These are phyloP conservation scores for Poicephalus meyeri DNA, from an alignment of 2,113 vertebrate genomes.

Conservation along the genomic window DNA sequence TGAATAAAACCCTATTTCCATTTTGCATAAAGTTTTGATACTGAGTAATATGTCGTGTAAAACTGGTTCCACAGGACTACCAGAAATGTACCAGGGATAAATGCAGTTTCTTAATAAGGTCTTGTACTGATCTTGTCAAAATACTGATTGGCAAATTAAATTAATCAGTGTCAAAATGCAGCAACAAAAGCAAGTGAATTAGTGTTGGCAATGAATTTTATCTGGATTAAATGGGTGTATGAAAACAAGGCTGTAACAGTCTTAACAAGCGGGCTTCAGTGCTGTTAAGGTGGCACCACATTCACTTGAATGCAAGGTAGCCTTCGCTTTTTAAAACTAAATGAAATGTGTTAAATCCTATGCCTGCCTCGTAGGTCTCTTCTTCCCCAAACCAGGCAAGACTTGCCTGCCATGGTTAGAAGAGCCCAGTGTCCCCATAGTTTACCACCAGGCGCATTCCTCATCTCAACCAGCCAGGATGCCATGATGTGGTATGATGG, in stretches of 20 bases:
- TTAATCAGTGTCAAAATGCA: neutral
- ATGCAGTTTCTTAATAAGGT: neutral
- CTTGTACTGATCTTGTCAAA: neutral
- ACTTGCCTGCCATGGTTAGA: neutral
- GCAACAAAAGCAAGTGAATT: neutral
- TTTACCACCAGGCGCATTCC: neutral
- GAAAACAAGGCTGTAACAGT: neutral
- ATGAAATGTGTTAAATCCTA: rapidly evolving
- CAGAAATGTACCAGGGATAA: neutral
- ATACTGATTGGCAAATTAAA: neutral
- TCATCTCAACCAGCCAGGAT: neutral
- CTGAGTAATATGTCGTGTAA: neutral
- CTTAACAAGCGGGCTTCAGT: neutral
- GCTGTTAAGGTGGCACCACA: neutral
- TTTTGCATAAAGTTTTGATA: neutral
- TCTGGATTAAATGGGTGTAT: neutral
- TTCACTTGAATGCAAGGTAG: rapidly evolving
- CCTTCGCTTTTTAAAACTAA: neutral
- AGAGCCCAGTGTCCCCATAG: neutral
- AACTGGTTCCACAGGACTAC: neutral
- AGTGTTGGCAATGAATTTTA: neutral
- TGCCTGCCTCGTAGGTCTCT: neutral
- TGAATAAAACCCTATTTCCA: conserved; percentile 49
- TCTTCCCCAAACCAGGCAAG: neutral
- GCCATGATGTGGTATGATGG: neutral